Conservation (phyloP, 1,140 invertebrate genomes). For the Drosophila bocki region DNA sequence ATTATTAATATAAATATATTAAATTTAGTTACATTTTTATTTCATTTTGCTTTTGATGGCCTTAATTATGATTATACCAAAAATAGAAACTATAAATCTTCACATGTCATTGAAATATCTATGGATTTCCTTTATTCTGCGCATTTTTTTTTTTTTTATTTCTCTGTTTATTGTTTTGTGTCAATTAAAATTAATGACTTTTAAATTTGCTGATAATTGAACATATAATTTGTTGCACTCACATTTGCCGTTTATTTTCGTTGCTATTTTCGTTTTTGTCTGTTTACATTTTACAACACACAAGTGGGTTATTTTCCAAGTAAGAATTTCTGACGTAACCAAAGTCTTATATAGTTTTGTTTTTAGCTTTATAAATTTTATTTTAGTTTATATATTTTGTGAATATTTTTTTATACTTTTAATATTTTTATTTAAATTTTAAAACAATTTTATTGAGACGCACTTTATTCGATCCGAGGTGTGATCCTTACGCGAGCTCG, state of each 20-base stretch:
- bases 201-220: constrained; percentile 15
- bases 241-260: constrained; percentile 12
- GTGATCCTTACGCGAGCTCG: constrained; percentile 64
- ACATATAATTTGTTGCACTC: constrained; percentile 18
- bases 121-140: neutral
- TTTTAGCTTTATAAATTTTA: neutral
- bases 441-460: too few species aligned
- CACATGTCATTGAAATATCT: neutral
- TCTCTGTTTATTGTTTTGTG: neutral
- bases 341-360: neutral
- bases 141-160: neutral
- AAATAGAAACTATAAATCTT: neutral
- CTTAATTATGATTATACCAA: neutral
- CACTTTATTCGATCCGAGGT: constrained; percentile 16
- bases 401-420: neutral
- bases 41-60: neutral
- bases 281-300: constrained; percentile 12
- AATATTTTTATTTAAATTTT: neutral
- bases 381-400: neutral
- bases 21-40: too few species aligned
- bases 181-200: constrained; percentile 21
- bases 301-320: neutral
- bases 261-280: neutral
- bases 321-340: neutral
- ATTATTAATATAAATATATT: neutral